phyloP scores from a whole-genome alignment of 2,797 vertebrate genomes.

The Cottoperca gobio region DNA sequence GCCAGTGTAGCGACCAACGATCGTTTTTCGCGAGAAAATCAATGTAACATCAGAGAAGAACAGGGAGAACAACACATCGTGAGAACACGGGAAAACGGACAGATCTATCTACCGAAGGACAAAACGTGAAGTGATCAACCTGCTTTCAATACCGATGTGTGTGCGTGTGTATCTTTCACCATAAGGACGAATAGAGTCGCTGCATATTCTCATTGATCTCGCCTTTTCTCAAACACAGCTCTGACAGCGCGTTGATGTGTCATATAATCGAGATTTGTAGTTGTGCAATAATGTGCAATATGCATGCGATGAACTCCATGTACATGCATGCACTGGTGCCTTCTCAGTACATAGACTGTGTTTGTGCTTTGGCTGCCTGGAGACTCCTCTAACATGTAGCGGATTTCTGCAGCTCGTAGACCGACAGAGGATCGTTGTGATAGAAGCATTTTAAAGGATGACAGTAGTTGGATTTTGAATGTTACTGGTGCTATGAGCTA shows the following conservation, averaged over 20 bases:
- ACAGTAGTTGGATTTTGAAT: background rate
- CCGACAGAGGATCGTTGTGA: background rate
- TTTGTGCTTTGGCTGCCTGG: background rate
- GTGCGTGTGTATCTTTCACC: background rate
- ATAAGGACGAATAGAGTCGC: slow-evolving; percentile 9
- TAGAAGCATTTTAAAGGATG: slow-evolving; percentile 11
- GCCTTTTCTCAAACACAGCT: background rate
- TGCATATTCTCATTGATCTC: slow-evolving; percentile 21
- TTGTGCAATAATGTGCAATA: background rate
- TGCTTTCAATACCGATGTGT: slow-evolving; percentile 2
- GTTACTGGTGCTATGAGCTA: background rate
- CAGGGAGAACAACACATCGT: slow-evolving; percentile 15
- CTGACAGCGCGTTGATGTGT: slow-evolving; percentile 23
- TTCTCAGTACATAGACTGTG: background rate
- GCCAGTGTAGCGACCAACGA: slow-evolving; percentile 34
- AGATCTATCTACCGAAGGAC: background rate
- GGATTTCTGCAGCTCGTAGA: slow-evolving; percentile 13
- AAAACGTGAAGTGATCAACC: slow-evolving; percentile 30
- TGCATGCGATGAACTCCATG: background rate
- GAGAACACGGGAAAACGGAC: background rate
- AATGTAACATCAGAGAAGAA: slow-evolving; percentile 6
- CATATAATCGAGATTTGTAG: background rate
- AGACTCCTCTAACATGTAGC: slow-evolving; percentile 24
- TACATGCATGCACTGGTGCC: background rate
- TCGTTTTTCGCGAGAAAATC: slow-evolving; percentile 44